A percentile compares a stretch with the other conserved stretches of the same genome.
Conservation (phyloP, 2,113 vertebrate species). For the Propithecus coquereli region DNA sequence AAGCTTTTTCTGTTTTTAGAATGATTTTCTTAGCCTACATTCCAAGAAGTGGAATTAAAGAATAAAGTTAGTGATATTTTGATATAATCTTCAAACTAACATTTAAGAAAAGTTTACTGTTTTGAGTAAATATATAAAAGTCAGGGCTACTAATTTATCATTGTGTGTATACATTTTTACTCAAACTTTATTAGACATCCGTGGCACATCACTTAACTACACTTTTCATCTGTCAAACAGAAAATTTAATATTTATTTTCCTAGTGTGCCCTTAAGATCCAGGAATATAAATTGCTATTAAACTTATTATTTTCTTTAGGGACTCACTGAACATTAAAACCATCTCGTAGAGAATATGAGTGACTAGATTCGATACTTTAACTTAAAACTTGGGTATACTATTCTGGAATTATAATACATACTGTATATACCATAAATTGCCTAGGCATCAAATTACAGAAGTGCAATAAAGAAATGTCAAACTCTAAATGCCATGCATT, state of each 20-base stretch:
- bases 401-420: background rate
- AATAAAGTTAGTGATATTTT: conserved; percentile 23
- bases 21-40: conserved; percentile 2
- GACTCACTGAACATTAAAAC: background rate
- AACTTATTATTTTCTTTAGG: conserved; percentile 11
- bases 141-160: background rate
- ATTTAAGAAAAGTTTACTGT: background rate
- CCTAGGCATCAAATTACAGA: background rate
- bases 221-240: background rate
- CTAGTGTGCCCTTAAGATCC: background rate
- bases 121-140: background rate
- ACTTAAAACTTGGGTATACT: background rate
- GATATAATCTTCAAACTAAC: background rate
- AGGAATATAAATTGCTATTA: background rate
- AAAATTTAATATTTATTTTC: conserved; percentile 5
- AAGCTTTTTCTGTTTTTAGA: background rate
- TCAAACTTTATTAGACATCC: background rate
- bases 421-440: background rate
- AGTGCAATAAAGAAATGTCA: conserved; percentile 14
- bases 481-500: background rate
- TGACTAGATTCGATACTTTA: background rate
- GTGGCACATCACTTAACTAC: background rate
- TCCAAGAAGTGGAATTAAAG: background rate
- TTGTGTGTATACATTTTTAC: background rate
- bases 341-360: background rate